A percentile compares a stretch with the other conserved stretches of the same genome.
Evolutionary conservation across 2,113 vertebrate species (phyloP).

Genomic region (Nerophis lumbriciformis): DNA sequence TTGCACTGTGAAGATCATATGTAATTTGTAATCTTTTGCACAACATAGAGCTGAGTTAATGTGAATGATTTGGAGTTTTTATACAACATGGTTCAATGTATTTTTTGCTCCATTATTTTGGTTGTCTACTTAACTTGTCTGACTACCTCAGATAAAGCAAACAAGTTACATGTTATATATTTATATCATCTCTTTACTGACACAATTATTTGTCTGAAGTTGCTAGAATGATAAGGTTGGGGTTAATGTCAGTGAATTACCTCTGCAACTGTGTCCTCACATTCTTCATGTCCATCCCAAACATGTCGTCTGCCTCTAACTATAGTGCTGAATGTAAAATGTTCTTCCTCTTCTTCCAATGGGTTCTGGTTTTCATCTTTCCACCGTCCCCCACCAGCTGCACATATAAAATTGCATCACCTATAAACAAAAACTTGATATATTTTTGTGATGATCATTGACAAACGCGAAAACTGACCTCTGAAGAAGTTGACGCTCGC

Average conservation of each 20-base stretch:
- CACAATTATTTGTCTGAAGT: background rate
- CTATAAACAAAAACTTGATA: background rate
- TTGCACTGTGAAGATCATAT: no score
- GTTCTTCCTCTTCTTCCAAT: constrained; percentile 65
- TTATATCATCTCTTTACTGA: no score
- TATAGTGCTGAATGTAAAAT: constrained; percentile 50
- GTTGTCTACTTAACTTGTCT: no score
- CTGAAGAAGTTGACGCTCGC: constrained; percentile 53
- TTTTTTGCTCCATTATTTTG: no score
- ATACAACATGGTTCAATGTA: no score
- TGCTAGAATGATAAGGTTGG: background rate
- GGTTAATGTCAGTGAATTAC: constrained; percentile 41
- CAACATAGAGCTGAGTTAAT: no score
- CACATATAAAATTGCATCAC: background rate
- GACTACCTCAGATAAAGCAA: no score
- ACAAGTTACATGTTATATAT: no score
- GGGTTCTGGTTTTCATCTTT: constrained; percentile 69
- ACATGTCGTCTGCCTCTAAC: constrained; percentile 59
- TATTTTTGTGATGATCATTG: background rate
- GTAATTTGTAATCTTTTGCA: no score
- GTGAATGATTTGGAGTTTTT: no score
- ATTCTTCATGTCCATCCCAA: constrained; percentile 59
- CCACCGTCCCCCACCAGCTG: constrained; percentile 67
- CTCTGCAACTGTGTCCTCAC: constrained; percentile 67
- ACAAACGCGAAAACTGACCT: constrained; percentile 29